A percentile compares a stretch with the other conserved stretches of the same genome.
Conservation (phyloP, 2,113 vertebrate species). For the Microtus montanus region DNA sequence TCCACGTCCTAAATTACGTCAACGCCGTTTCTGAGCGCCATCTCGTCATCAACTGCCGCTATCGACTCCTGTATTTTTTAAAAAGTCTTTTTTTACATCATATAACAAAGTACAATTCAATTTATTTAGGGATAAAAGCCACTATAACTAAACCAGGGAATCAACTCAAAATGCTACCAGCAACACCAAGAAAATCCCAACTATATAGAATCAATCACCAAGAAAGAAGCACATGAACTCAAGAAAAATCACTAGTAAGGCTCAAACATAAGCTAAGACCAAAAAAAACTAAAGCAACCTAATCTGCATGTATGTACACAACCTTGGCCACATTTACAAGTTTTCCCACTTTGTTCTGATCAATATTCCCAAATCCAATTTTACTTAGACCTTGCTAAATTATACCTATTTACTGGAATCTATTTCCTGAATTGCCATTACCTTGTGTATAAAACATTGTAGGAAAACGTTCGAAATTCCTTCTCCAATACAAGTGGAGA, state of each 20-base stretch:
- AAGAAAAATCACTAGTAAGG: slow-evolving; percentile 45
- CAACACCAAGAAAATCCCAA: slow-evolving; percentile 79
- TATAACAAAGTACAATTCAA: slow-evolving; percentile 86
- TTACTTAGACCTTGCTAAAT: slow-evolving; percentile 23
- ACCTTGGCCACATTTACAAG: slow-evolving; percentile 28
- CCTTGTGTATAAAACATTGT: slow-evolving; percentile 31
- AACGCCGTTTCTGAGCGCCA: slow-evolving; percentile 85
- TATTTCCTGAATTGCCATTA: slow-evolving; percentile 30
- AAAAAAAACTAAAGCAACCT: slow-evolving; percentile 54
- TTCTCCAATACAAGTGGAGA: slow-evolving; percentile 44
- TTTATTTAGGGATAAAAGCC: slow-evolving; percentile 83
- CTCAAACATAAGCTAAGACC: slow-evolving; percentile 62
- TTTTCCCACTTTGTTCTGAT: slow-evolving; percentile 74
- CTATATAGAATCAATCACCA: slow-evolving; percentile 64
- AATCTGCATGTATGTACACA: slow-evolving; percentile 7
- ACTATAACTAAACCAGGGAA: slow-evolving; percentile 84
- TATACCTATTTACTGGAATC: background rate
- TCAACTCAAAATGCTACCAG: slow-evolving; percentile 79
- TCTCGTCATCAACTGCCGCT: slow-evolving; percentile 87
- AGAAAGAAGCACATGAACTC: slow-evolving; percentile 67
- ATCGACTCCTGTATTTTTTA: slow-evolving; percentile 86
- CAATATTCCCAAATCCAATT: slow-evolving; percentile 61
- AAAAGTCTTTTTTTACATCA: slow-evolving; percentile 86
- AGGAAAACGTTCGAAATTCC: slow-evolving; percentile 15
- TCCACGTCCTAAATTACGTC: slow-evolving; percentile 86